Evolutionary conservation across 2,113 vertebrate genomes (phyloP).

Genomic region (Hippocampus guttulatus): DNA sequence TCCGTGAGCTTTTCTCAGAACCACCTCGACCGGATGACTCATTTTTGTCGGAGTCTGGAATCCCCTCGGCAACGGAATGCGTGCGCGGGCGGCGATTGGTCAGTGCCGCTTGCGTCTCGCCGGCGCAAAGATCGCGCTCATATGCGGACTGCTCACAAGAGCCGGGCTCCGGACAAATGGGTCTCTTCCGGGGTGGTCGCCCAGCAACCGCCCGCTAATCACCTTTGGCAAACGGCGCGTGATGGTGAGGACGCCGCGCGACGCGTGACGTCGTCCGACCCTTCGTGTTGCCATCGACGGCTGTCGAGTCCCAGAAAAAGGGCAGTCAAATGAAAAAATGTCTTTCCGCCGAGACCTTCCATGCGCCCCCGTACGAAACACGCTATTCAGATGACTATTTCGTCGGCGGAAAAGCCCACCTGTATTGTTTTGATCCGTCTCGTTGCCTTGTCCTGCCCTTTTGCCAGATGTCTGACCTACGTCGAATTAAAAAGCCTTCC

Average conservation of each 20-base stretch:
- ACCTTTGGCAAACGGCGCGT: conserved; percentile 37
- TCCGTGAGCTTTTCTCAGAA: conserved; percentile 1
- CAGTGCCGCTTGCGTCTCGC: conserved; percentile 29
- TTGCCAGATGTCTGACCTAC: too few species aligned
- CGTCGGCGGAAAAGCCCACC: too few species aligned
- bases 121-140: conserved; percentile 37
- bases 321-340: too few species aligned
- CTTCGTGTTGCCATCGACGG: background rate
- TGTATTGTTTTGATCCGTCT: too few species aligned
- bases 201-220: conserved; percentile 62
- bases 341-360: too few species aligned
- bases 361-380: too few species aligned
- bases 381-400: too few species aligned
- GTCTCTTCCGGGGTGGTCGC: conserved; percentile 53
- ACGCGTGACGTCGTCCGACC: background rate
- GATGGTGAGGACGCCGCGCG: background rate
- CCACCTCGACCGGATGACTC: conserved; percentile 30
- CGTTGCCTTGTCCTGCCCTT: too few species aligned
- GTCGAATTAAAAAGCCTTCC: too few species aligned
- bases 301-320: too few species aligned
- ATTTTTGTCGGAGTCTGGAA: conserved; percentile 42
- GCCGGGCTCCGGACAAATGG: conserved; percentile 34
- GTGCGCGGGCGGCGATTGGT: conserved; percentile 45
- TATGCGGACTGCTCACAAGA: conserved; percentile 29
- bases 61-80: conserved; percentile 62